A percentile compares a stretch with the other conserved stretches of the same genome.
Conservation (phyloP, 2,888 invertebrate genomes). For the Apotomis betuletana region DNA sequence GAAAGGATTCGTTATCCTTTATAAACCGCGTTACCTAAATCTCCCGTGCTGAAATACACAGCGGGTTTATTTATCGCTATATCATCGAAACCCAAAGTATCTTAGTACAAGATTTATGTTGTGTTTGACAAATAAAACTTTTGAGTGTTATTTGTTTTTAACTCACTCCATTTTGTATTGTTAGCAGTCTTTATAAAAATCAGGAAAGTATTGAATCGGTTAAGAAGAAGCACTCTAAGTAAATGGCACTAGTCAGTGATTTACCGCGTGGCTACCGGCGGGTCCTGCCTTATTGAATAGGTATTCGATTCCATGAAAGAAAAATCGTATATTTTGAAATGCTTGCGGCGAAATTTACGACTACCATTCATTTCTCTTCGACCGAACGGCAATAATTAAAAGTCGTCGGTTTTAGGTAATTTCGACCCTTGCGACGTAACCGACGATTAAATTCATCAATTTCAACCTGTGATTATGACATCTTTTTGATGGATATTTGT, state of each 20-base stretch:
- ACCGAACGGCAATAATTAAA: constrained; percentile 77
- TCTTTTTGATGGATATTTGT: background rate
- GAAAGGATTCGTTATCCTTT: constrained; percentile 51
- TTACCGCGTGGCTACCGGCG: constrained; percentile 65
- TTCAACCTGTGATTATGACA: background rate
- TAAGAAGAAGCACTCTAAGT: constrained; percentile 60
- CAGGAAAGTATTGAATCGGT: constrained; percentile 34
- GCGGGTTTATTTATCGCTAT: constrained; percentile 47
- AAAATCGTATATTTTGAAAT: constrained; percentile 78
- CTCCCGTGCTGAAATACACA: constrained; percentile 45
- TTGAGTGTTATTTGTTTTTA: background rate
- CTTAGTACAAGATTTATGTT: background rate
- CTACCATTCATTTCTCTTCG: constrained; percentile 67
- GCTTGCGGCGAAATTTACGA: constrained; percentile 70
- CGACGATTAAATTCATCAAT: background rate
- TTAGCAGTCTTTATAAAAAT: constrained; percentile 20
- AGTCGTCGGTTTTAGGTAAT: constrained; percentile 50
- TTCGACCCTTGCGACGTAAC: constrained; percentile 36
- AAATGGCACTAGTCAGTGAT: constrained; percentile 66
- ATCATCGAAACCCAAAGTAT: constrained; percentile 42
- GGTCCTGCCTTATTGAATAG: constrained; percentile 72
- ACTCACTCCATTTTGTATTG: constrained; percentile 8
- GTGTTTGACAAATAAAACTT: background rate
- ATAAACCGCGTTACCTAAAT: constrained; percentile 47
- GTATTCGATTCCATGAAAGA: constrained; percentile 71